Conservation (phyloP, 2,113 vertebrate genomes). For the Xiphias gladius region DNA sequence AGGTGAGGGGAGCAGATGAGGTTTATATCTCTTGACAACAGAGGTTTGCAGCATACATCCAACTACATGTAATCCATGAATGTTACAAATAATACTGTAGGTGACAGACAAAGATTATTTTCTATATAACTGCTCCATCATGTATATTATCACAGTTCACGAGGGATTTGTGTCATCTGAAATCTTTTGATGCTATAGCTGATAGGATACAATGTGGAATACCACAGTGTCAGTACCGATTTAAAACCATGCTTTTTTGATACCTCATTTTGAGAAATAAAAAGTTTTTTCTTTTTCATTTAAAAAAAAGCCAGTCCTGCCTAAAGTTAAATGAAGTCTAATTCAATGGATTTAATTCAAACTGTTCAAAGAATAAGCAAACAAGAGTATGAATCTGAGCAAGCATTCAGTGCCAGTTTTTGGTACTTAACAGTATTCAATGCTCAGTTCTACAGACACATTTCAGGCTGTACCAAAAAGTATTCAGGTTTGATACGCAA, state of each 20-base stretch:
- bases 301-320: neutral
- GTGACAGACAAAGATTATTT: constrained; percentile 19
- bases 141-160: constrained; percentile 4
- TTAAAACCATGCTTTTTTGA: neutral
- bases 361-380: neutral
- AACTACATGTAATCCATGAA: constrained; percentile 14
- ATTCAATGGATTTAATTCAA: neutral
- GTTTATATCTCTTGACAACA: constrained; percentile 66
- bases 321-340: neutral
- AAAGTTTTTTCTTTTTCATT: neutral
- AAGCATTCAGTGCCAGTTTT: neutral
- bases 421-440: neutral
- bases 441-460: neutral
- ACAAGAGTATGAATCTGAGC: neutral
- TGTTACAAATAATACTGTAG: constrained; percentile 14
- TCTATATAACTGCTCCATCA: neutral
- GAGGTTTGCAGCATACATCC: constrained; percentile 33
- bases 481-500: neutral
- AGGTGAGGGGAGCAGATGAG: constrained; percentile 56
- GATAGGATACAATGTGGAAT: neutral
- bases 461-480: neutral
- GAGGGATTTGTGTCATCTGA: neutral
- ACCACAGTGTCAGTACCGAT: neutral
- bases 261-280: neutral
- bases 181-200: neutral